Evolutionary conservation across 2,888 invertebrate species (phyloP).

Genomic region (Clanis bilineata): DNA sequence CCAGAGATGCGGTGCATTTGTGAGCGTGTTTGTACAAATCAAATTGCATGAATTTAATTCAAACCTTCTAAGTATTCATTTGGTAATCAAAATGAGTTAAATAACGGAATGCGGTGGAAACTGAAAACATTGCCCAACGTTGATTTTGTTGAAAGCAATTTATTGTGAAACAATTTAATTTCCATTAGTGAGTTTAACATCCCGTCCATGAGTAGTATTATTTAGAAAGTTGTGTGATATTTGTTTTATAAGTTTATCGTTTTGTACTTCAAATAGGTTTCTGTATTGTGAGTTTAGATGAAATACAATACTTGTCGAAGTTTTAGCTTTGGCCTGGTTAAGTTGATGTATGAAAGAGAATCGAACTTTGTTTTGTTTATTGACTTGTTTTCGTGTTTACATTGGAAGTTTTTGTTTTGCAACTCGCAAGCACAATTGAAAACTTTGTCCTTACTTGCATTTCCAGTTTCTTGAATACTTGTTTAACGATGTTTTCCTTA

Average conservation of each 20-base stretch:
- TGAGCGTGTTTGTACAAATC: not conserved
- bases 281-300: constrained; percentile 14
- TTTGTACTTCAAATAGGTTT: constrained; percentile 18
- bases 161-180: constrained; percentile 43
- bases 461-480: not conserved
- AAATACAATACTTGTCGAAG: not conserved
- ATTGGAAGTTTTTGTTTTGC: not conserved
- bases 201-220: constrained; percentile 74
- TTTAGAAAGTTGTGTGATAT: constrained; percentile 50
- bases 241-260: constrained; percentile 29
- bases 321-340: not conserved
- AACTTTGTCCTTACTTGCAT: not conserved
- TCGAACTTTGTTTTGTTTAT: constrained; percentile 5
- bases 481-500: not conserved
- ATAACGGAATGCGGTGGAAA: constrained; percentile 20
- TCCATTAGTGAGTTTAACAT: constrained; percentile 67
- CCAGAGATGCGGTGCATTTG: not conserved
- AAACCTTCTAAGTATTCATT: constrained; percentile 17
- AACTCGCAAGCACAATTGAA: not conserved
- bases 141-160: constrained; percentile 41
- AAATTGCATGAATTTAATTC: constrained; percentile 13
- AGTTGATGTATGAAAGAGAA: not conserved
- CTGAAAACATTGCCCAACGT: constrained; percentile 20
- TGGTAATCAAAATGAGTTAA: constrained; percentile 27
- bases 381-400: not conserved